A percentile compares a stretch with the other conserved stretches of the same genome.
Conservation (phyloP, 2,797 vertebrate genomes). For the Liparis tanakae region DNA sequence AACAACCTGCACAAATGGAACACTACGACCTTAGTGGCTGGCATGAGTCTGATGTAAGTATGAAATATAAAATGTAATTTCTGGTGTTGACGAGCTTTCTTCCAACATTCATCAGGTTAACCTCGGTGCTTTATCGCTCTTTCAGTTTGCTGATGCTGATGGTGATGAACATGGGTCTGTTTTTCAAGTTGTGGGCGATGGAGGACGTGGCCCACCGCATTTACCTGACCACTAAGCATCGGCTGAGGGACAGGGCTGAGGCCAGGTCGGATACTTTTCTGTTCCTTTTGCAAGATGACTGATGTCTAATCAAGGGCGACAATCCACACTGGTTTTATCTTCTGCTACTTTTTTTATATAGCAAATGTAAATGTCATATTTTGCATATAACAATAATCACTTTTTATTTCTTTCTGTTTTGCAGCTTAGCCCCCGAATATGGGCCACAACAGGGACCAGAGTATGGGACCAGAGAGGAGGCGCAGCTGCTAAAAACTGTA, state of each 20-base stretch:
- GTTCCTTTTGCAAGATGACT: not conserved
- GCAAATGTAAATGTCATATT: not conserved
- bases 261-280: constrained; percentile 80
- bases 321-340: not conserved
- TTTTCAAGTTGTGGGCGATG: constrained; percentile 94
- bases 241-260: constrained; percentile 84
- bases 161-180: constrained; percentile 91
- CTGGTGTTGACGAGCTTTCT: not conserved
- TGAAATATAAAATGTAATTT: not conserved
- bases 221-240: constrained; percentile 83
- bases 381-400: not conserved
- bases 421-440: constrained; percentile 83
- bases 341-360: constrained; percentile 11
- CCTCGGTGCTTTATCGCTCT: constrained; percentile 1
- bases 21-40: constrained; percentile 71
- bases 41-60: constrained; percentile 85
- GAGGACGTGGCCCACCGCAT: constrained; percentile 93
- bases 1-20: constrained; percentile 64
- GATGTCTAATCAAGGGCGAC: too few relatives aligned
- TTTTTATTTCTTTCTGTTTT: constrained; percentile 24
- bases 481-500: constrained; percentile 85
- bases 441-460: constrained; percentile 73
- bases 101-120: not conserved
- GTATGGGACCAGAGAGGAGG: constrained; percentile 77
- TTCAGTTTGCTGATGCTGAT: constrained; percentile 90